Evolutionary conservation across 2,113 vertebrate species (phyloP).

Genomic region (Cephalopterus ornatus): DNA sequence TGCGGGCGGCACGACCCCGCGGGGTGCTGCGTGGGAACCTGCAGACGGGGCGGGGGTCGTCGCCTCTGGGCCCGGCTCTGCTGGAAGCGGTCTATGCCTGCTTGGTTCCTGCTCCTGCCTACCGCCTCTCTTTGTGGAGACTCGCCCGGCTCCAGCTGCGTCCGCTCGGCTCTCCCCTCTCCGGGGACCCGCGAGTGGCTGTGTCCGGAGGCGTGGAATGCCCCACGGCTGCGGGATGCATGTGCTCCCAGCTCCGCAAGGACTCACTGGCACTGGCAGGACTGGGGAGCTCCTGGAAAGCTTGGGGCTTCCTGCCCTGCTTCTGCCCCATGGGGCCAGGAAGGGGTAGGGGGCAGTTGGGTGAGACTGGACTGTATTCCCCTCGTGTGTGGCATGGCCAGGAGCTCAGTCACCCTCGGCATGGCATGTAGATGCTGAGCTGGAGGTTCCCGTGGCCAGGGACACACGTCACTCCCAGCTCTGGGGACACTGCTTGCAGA

Average conservation of each 20-base stretch:
- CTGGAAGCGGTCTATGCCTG: background rate
- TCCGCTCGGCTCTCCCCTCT: background rate
- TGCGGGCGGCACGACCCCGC: background rate
- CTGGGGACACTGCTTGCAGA: accelerated
- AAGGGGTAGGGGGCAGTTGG: background rate
- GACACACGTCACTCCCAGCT: background rate
- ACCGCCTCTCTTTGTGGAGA: background rate
- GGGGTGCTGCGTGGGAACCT: background rate
- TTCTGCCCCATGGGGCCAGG: background rate
- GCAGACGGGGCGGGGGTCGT: background rate
- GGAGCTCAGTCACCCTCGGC: background rate
- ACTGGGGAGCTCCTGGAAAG: background rate
- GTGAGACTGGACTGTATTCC: background rate
- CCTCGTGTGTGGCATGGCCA: accelerated
- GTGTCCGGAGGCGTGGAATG: background rate
- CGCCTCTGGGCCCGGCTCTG: background rate
- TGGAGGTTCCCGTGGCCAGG: accelerated
- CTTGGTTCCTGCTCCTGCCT: background rate
- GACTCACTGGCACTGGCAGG: background rate
- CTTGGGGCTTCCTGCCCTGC: accelerated
- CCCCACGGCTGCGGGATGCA: accelerated
- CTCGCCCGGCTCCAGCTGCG: accelerated
- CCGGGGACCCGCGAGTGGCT: background rate
- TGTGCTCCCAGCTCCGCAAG: background rate
- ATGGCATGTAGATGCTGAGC: background rate